Evolutionary conservation across 2,113 vertebrate species (phyloP).

Genomic region (Neofelis nebulosa): DNA sequence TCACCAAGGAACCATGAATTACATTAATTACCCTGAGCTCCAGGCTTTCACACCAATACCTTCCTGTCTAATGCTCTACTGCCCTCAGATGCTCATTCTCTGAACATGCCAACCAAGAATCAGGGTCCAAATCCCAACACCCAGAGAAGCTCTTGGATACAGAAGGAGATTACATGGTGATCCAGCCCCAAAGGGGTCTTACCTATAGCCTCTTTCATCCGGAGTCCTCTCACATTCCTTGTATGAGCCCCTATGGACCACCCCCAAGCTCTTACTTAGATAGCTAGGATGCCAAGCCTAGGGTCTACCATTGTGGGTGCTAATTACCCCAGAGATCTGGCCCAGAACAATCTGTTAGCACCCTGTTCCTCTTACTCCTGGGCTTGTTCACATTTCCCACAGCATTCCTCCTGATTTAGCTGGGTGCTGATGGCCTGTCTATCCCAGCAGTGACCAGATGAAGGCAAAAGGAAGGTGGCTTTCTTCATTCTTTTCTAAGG

Average conservation of each 20-base stretch:
- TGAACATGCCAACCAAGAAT: not conserved
- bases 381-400: not conserved
- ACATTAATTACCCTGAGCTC: not conserved
- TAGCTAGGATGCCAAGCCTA: not conserved
- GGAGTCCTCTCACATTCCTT: not conserved
- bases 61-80: not conserved
- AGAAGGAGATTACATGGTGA: not conserved
- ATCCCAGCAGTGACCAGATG: not conserved
- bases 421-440: not conserved
- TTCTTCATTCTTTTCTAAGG: not conserved
- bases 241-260: not conserved
- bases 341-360: not conserved
- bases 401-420: not conserved
- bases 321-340: not conserved
- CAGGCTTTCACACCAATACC: not conserved
- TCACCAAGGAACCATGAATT: not conserved
- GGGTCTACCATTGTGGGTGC: not conserved
- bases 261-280: not conserved
- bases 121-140: not conserved
- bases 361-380: not conserved
- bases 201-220: not conserved
- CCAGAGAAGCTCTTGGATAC: not conserved
- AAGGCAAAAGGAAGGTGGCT: not conserved
- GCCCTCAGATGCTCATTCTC: not conserved
- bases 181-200: not conserved